Evolutionary conservation across 1,140 invertebrate genomes (phyloP).

Genomic region (Zelostemma sp.): DNA sequence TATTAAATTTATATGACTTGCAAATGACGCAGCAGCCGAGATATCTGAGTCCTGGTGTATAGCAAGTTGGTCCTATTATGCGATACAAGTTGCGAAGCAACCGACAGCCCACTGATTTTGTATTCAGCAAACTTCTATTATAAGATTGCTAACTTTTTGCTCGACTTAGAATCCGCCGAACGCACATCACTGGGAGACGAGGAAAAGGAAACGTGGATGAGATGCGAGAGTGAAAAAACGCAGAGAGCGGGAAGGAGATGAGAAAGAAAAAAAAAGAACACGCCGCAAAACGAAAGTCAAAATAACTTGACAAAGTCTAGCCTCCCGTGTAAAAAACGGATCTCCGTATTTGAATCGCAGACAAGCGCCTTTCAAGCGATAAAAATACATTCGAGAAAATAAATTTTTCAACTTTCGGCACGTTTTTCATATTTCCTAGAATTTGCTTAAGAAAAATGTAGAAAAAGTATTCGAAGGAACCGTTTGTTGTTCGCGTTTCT

Average conservation of each 20-base stretch:
- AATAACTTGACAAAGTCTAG: conserved; percentile 65
- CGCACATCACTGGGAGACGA: conserved; percentile 24
- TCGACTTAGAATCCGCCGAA: conserved; percentile 22
- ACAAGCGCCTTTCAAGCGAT: conserved; percentile 43
- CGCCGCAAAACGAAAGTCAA: conserved; percentile 60
- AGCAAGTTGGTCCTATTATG: conserved; percentile 51
- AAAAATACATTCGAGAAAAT: too few relatives aligned
- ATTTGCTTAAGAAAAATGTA: too few relatives aligned
- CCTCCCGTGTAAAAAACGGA: conserved; percentile 59
- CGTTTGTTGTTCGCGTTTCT: too few relatives aligned
- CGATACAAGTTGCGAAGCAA: conserved; percentile 48
- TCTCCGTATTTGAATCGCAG: conserved; percentile 44
- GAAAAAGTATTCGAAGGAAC: too few relatives aligned
- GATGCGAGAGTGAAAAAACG: conserved; percentile 14
- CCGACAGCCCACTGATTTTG: conserved; percentile 55
- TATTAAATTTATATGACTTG: conserved; percentile 1
- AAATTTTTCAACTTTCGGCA: too few relatives aligned
- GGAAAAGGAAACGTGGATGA: conserved; percentile 24
- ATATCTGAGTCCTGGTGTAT: neutral
- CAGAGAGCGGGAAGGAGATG: conserved; percentile 11
- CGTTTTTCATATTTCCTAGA: too few relatives aligned
- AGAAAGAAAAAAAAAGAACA: conserved; percentile 16
- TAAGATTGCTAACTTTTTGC: conserved; percentile 61
- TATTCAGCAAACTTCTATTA: conserved; percentile 62
- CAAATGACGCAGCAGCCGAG: neutral